These are phyloP conservation scores for Siniperca knerii DNA, from an alignment of 2,113 vertebrate species.

Conservation along the genomic window DNA sequence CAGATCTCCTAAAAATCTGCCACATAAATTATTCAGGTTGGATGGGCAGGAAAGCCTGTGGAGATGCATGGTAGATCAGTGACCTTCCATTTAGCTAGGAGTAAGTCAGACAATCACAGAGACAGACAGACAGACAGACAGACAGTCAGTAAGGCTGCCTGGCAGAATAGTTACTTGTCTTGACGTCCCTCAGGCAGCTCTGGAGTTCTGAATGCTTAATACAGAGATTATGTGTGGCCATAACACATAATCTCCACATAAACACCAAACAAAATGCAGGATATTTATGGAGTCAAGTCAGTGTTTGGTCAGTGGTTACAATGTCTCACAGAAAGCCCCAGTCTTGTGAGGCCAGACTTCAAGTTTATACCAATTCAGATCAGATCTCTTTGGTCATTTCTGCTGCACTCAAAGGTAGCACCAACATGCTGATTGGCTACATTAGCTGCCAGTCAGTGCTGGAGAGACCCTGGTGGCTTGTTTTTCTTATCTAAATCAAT, in stretches of 20 bases:
- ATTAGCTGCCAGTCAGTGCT: conserved; percentile 13
- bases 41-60: conserved; percentile 60
- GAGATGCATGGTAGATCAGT: conserved; percentile 65
- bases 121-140: conserved; percentile 31
- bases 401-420: conserved; percentile 5
- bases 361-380: neutral
- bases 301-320: conserved; percentile 19
- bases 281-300: conserved; percentile 42
- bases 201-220: conserved; percentile 35
- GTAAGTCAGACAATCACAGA: conserved; percentile 59
- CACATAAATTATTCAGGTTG: conserved; percentile 78
- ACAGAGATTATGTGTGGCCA: conserved; percentile 6
- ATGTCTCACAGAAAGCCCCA: neutral
- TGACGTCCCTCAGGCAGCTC: conserved; percentile 34
- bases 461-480: neutral
- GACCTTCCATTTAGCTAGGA: conserved; percentile 70
- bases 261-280: conserved; percentile 12
- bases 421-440: conserved; percentile 1
- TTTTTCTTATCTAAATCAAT: conserved; percentile 9
- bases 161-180: conserved; percentile 31
- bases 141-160: conserved; percentile 20
- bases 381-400: conserved; percentile 33
- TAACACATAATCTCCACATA: neutral
- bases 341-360: conserved; percentile 2
- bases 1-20: conserved; percentile 76